Evolutionary conservation across 2,113 vertebrate species (phyloP), one percentile per base, ranked within the genome.

Genomic region (Equus quagga): DNA sequence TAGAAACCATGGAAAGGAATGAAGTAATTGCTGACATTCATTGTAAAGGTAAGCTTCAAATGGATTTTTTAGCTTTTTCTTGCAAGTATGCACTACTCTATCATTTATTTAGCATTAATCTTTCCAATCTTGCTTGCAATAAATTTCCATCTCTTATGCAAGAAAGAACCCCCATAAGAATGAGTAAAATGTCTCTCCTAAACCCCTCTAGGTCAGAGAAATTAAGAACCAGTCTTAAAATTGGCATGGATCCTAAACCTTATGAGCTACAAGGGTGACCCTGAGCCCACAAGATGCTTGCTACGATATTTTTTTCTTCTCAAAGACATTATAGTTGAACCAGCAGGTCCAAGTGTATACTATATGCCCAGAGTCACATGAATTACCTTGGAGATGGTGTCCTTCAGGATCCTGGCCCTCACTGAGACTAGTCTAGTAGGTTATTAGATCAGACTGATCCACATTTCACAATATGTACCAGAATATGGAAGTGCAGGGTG

Each of bases 1-100:
- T 99, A 90, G 97, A 99, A 96, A 98, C 98, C 60, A 98, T 98
- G 97, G 98, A 98, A 67, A 99, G 92, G 97, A 99, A 98, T 44
- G 98, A 99, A 85, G 97, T 97, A 21, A 97, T 93, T n/a, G 99
- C 99, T 94, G 99, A 99, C 97, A 99, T 99, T 92, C 99, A 99
- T 96, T 99, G 99, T 98, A 99, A 99, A 99, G 99, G 99, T 99
- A 98, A 98, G 97, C 95, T 58, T n/a, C 56, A 8, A 54, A 19
- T 81, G 56, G 11, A 7, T 44, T 46, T 78, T 64, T 69, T 8
- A 64, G 13, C 13, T 56, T 80, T 82, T 8, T 83, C 33, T 54
- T 70, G 2, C 8, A 23, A 41, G 18, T 58, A 19, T 23, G 14
- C 2, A 41, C 28, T n/a, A 18, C 5, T 54, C 1, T 13, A 2